phyloP scores from a whole-genome alignment of 2,113 vertebrate species.

The Synodontis membranacea region DNA sequence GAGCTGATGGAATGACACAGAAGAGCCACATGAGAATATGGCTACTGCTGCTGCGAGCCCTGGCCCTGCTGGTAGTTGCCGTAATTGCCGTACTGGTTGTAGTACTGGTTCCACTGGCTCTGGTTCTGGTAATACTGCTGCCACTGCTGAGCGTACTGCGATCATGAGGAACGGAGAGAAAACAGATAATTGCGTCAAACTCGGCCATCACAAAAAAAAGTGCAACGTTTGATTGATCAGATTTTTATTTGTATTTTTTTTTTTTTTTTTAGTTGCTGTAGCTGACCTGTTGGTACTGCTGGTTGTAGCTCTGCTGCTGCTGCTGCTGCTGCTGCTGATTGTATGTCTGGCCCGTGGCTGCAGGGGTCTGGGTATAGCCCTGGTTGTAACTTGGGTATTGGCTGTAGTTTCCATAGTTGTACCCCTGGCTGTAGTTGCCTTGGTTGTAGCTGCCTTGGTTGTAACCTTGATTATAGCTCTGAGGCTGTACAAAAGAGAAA shows the following conservation, averaged over 20 bases:
- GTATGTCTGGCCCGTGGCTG: constrained; percentile 74
- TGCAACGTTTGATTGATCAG: not conserved
- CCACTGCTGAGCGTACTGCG: constrained; percentile 89
- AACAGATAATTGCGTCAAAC: not conserved
- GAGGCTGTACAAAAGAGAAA: constrained; percentile 47
- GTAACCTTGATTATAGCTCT: constrained; percentile 63
- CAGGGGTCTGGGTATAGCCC: constrained; percentile 80
- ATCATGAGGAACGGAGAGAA: constrained; percentile 13
- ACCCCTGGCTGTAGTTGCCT: constrained; percentile 78
- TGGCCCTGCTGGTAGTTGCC: constrained; percentile 77
- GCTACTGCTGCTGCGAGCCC: constrained; percentile 67
- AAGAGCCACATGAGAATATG: not conserved
- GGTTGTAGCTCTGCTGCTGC: constrained; percentile 61
- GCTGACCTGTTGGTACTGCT: constrained; percentile 81
- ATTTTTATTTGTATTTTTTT: not conserved
- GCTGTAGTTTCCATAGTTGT: constrained; percentile 81
- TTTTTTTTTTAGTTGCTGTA: not conserved
- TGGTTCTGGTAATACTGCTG: constrained; percentile 94
- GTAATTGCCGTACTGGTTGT: constrained; percentile 84
- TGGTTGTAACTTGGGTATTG: constrained; percentile 82
- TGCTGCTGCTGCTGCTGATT: constrained; percentile 73
- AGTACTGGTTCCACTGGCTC: constrained; percentile 92
- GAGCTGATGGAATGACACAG: constrained; percentile 42
- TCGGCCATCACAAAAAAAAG: not conserved
- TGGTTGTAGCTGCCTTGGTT: constrained; percentile 71